Evolutionary conservation across 2,888 invertebrate genomes (phyloP), one percentile per base, ranked within the genome.

Genomic region (Eilema griseolum): DNA sequence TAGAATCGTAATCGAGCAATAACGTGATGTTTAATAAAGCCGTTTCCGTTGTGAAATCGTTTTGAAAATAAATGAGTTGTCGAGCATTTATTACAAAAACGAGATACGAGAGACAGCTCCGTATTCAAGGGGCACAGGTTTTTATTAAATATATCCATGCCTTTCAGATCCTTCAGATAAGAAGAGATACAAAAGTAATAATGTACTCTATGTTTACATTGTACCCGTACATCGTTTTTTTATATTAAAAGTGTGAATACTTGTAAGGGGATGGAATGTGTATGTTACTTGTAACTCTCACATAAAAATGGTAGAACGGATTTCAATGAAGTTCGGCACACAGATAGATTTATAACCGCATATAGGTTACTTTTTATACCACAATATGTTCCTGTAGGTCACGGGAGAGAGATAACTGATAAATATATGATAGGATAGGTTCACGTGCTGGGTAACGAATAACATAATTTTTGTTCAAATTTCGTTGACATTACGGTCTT

Each of bases 21-120:
- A 33, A 12, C 59, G 69, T 28, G n/a, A 60, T 31, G 31, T 41
- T 67, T 70, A 72, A 67, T 73, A 61, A 70, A 67, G 31, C 60
- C 57, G 33, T 70, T 73, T 65, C 37, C 24, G 60, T 63, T 26
- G 64, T 63, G 60, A 69, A 64, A 69, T 28, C 63, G 63, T 57
- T 62, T 68, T 68, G 41, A 61, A 67, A 61, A 61, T 67, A 61
- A 41, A 66, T 65, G 37, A 52, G 52, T 31, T 46, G 28, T 65
- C 24, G 14, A 59, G 26, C 26, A 24, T 59, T 24, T 24, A 59
- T 59, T 59, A 14, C 12, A 26, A 59, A 56, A 24, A 26, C 12
- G 26, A 59, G 14, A 26, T 14, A 10, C 20, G 20, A n/a, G 52
- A 52, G 52, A 16, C 46, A 20, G 20, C 46, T 20, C 20, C 52